Conservation (phyloP, 2,797 vertebrate genomes). For the Melanotaenia maccullochi region DNA sequence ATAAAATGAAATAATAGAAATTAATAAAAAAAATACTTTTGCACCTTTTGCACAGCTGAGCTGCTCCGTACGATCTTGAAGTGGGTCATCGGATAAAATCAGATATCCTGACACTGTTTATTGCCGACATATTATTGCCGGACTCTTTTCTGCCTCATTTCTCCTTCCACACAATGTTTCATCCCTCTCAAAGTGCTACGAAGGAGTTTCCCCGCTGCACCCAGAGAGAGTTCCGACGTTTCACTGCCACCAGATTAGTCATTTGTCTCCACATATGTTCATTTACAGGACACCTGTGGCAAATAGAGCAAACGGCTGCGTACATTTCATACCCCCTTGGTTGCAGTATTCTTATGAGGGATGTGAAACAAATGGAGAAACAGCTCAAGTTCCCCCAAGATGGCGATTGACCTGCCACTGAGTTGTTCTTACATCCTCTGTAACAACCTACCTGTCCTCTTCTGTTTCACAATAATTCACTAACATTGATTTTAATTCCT, state of each 20-base stretch:
- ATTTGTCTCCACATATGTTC: conserved; percentile 65
- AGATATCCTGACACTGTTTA: no score
- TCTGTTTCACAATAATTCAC: conserved; percentile 21
- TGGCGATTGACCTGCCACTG: conserved; percentile 45
- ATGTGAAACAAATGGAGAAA: conserved; percentile 24
- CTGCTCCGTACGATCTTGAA: no score
- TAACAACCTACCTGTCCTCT: conserved; percentile 34
- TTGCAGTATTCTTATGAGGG: conserved; percentile 56
- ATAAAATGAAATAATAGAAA: no score
- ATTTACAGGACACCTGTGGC: conserved; percentile 71
- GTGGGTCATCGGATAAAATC: no score
- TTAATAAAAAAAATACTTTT: no score
- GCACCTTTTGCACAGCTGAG: no score
- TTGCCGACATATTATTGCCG: conserved; percentile 51
- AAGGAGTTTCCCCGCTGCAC: conserved; percentile 61
- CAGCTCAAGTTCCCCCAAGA: conserved; percentile 29
- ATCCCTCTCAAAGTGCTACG: conserved; percentile 47
- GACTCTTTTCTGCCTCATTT: conserved; percentile 66
- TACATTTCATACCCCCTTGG: conserved; percentile 45
- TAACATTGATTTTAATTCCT: conserved; percentile 18
- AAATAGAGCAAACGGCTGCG: conserved; percentile 60
- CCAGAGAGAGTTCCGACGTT: conserved; percentile 57
- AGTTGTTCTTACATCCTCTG: conserved; percentile 31
- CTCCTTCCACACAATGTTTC: conserved; percentile 55
- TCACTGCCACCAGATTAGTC: conserved; percentile 68